A percentile compares a stretch with the other conserved stretches of the same genome.
phyloP scores from a whole-genome alignment of 2,113 vertebrate species.

The Danionella cerebrum region DNA sequence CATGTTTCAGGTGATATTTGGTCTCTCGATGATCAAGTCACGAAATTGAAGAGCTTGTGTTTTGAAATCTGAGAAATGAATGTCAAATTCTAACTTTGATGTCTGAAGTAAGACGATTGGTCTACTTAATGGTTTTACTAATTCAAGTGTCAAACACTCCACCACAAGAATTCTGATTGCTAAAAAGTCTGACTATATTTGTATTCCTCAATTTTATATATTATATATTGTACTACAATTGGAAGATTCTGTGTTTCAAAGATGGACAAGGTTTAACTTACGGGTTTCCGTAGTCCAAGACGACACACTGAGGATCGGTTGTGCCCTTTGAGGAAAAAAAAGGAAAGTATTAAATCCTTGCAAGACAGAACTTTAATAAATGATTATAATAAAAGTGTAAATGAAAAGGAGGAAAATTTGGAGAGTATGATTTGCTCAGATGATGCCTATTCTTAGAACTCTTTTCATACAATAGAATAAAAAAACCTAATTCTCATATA shows the following conservation, averaged over 20 bases:
- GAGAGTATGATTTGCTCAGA: no score
- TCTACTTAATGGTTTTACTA: constrained; percentile 37
- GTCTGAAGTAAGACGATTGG: constrained; percentile 30
- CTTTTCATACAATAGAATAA: no score
- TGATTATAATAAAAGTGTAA: no score
- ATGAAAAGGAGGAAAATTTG: constrained; percentile 19
- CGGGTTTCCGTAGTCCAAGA: constrained; percentile 90
- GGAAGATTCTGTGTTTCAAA: background rate
- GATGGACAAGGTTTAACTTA: constrained; percentile 63
- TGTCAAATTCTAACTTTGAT: constrained; percentile 31
- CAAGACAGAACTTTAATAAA: constrained; percentile 5
- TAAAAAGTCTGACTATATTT: constrained; percentile 33
- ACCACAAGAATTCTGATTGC: constrained; percentile 45
- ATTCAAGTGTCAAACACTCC: constrained; percentile 47
- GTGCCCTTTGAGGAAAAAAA: constrained; percentile 72
- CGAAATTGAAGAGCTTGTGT: background rate
- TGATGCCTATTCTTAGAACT: no score
- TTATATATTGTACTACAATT: background rate
- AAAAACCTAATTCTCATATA: constrained; percentile 4
- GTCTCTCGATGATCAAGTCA: background rate
- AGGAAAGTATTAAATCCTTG: constrained; percentile 24
- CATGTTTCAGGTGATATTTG: background rate
- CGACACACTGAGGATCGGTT: constrained; percentile 85
- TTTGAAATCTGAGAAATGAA: constrained; percentile 2
- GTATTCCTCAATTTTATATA: no score